phyloP scores from a whole-genome alignment of 2,888 invertebrate genomes.

The Plagodis pulveraria region DNA sequence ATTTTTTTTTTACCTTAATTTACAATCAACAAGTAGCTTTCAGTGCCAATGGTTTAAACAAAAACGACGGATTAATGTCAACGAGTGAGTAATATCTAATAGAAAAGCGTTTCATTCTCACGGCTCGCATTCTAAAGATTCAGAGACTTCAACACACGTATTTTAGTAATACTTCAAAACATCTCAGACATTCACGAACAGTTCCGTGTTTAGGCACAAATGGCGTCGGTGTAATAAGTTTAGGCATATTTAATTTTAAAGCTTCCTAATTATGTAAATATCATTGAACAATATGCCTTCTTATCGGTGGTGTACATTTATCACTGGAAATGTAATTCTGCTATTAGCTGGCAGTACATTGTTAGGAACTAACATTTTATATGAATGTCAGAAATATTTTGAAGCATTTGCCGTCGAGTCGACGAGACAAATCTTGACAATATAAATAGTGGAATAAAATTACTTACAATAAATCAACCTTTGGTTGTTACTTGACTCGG shows the following conservation, averaged over 20 bases:
- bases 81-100: slow-evolving; percentile 62
- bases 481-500: neutral
- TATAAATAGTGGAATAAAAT: neutral
- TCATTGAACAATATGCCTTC: slow-evolving; percentile 14
- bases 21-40: slow-evolving; percentile 8
- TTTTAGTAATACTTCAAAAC: slow-evolving; percentile 52
- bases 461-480: slow-evolving; percentile 18
- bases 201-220: slow-evolving; percentile 8
- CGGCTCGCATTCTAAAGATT: slow-evolving; percentile 56
- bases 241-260: slow-evolving; percentile 7
- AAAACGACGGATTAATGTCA: slow-evolving; percentile 61
- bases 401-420: slow-evolving; percentile 45
- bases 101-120: slow-evolving; percentile 75
- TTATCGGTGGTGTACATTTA: slow-evolving; percentile 14
- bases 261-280: slow-evolving; percentile 25
- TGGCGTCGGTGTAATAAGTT: slow-evolving; percentile 11
- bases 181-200: slow-evolving; percentile 50
- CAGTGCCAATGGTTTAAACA: slow-evolving; percentile 35
- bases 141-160: slow-evolving; percentile 45
- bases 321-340: slow-evolving; percentile 12
- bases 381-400: slow-evolving; percentile 59
- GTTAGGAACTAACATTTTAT: slow-evolving; percentile 15
- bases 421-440: slow-evolving; percentile 27
- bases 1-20: slow-evolving; percentile 19
- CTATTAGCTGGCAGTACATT: slow-evolving; percentile 8